These are phyloP conservation scores for Rhopalosiphum maidis DNA, from an alignment of 1,140 invertebrate species.

Conservation along the genomic window DNA sequence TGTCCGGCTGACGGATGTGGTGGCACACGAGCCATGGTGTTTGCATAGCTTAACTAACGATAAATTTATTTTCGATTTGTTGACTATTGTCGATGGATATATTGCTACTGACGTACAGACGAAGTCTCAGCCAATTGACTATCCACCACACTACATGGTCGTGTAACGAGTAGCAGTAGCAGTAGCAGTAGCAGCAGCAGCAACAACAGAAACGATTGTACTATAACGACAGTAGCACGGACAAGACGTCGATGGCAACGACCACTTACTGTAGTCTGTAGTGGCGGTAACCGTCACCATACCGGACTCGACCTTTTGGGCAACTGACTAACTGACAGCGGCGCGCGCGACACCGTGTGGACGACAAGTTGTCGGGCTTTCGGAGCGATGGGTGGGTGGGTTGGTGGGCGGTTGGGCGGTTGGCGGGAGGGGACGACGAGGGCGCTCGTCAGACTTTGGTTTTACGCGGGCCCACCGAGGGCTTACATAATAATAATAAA, in stretches of 20 bases:
- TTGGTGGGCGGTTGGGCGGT: neutral
- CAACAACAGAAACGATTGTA: neutral
- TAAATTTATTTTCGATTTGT: neutral
- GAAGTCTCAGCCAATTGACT: neutral
- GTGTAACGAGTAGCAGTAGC: neutral
- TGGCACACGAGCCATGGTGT: constrained; percentile 36
- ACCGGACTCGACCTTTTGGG: constrained; percentile 35
- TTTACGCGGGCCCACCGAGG: neutral
- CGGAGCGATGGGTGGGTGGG: neutral
- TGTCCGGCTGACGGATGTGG: constrained; percentile 34
- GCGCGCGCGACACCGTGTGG: constrained; percentile 30
- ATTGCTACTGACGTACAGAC: neutral
- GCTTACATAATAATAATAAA: neutral
- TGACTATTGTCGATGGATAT: neutral
- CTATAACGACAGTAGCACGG: neutral
- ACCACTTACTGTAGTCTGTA: constrained; percentile 12
- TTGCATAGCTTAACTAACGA: constrained; percentile 39
- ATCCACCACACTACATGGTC: neutral
- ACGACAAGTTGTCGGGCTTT: neutral
- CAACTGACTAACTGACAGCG: constrained; percentile 24
- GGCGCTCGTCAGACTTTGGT: constrained; percentile 5
- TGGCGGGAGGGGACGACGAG: neutral
- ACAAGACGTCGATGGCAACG: neutral
- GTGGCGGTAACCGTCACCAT: constrained; percentile 24
- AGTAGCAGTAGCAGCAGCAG: no score